Conservation (phyloP, 2,888 invertebrate genomes). For the Melanotus villosus region DNA sequence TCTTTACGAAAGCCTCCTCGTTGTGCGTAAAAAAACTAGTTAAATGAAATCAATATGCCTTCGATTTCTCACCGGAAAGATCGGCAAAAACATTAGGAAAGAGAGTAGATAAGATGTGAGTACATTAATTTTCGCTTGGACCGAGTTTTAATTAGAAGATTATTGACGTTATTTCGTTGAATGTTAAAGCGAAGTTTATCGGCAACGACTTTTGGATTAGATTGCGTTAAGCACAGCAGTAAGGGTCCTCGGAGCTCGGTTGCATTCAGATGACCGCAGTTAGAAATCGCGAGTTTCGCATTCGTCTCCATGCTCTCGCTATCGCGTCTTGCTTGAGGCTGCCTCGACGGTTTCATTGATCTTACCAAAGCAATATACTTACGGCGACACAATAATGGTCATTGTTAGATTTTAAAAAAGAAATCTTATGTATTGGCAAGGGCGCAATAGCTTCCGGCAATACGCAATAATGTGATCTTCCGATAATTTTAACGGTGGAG, state of each 20-base stretch:
- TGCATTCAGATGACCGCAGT: slow-evolving; percentile 62
- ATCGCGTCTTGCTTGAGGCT: slow-evolving; percentile 58
- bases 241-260: slow-evolving; percentile 28
- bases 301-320: slow-evolving; percentile 51
- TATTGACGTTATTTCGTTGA: not conserved
- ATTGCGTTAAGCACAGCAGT: not conserved
- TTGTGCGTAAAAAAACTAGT: slow-evolving; percentile 11
- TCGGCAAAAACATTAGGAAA: too few species aligned
- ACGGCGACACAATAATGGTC: slow-evolving; percentile 63
- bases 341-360: slow-evolving; percentile 60
- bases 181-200: not conserved
- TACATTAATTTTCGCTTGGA: too few species aligned
- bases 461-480: slow-evolving; percentile 45
- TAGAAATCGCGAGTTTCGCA: slow-evolving; percentile 56
- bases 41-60: slow-evolving; percentile 21
- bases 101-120: not conserved
- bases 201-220: not conserved
- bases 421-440: slow-evolving; percentile 57
- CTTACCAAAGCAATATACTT: slow-evolving; percentile 64
- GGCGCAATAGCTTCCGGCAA: slow-evolving; percentile 50
- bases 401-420: slow-evolving; percentile 63
- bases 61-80: not conserved
- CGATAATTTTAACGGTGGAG: slow-evolving; percentile 47
- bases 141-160: not conserved
- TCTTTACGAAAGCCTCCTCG: slow-evolving; percentile 13